Evolutionary conservation across 2,888 invertebrate species (phyloP).

Genomic region (Pollenia labialis): DNA sequence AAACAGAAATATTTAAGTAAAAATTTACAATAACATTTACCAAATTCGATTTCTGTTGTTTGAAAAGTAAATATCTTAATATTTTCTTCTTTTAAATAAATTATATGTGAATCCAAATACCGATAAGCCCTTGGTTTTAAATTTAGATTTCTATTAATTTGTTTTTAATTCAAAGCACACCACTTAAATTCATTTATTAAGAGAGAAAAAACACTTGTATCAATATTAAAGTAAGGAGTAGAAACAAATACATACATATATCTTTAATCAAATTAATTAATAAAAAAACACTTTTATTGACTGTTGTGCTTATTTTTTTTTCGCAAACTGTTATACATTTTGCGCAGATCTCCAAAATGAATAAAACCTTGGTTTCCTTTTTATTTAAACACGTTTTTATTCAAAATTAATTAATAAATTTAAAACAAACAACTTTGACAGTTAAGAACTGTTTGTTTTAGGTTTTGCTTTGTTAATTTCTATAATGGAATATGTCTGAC

Average conservation of each 20-base stretch:
- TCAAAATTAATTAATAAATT: constrained; percentile 34
- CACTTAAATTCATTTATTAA: not conserved
- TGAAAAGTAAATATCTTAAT: no score
- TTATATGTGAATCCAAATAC: no score
- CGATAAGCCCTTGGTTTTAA: no score
- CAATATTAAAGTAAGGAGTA: constrained; percentile 4
- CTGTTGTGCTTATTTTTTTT: no score
- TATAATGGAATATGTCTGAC: not conserved
- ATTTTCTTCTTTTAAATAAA: no score
- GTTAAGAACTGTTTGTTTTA: constrained; percentile 17
- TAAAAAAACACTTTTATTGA: not conserved
- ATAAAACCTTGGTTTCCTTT: not conserved
- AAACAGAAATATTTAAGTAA: no score
- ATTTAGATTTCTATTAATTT: not conserved
- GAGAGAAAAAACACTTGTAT: not conserved
- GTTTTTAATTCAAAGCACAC: not conserved
- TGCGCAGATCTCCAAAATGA: constrained; percentile 1
- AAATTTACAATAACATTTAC: no score
- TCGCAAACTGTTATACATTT: constrained; percentile 18
- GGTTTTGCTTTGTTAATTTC: constrained; percentile 7
- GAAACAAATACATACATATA: not conserved
- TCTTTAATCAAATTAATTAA: not conserved
- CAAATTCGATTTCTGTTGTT: no score
- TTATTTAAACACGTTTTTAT: not conserved
- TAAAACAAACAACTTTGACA: constrained; percentile 40